These are phyloP conservation scores for Bursaphelenchus okinawaensis DNA, from an alignment of 2,888 invertebrate species.

Conservation along the genomic window DNA sequence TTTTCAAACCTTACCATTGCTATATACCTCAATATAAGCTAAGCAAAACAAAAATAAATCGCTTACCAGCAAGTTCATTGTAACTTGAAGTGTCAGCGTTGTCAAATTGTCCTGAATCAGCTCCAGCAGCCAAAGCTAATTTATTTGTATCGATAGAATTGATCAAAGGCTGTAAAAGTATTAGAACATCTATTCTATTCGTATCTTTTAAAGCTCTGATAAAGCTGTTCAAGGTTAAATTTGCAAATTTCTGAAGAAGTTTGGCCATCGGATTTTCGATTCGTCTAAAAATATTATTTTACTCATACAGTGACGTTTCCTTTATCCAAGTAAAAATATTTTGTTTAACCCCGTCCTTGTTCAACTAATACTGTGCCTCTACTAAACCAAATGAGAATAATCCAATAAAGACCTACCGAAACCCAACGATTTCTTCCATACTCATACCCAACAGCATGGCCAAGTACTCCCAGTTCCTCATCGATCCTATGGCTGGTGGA, in stretches of 20 bases:
- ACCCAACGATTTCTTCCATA: slow-evolving; percentile 8
- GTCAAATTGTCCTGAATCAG: neutral
- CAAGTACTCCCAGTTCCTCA: slow-evolving; percentile 17
- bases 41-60: neutral
- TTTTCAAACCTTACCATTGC: too few species aligned
- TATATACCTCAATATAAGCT: too few species aligned
- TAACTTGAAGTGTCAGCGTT: neutral
- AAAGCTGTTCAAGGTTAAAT: neutral
- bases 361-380: too few species aligned
- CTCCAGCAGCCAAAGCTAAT: neutral
- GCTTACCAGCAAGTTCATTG: neutral
- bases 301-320: too few species aligned
- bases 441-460: slow-evolving; percentile 11
- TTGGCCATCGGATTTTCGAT: neutral
- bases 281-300: neutral
- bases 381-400: too few species aligned
- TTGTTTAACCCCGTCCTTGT: too few species aligned
- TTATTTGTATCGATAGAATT: neutral
- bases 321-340: too few species aligned
- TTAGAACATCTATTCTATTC: slow-evolving; percentile 14
- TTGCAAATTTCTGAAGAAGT: neutral
- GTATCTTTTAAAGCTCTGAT: slow-evolving; percentile 8
- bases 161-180: slow-evolving; percentile 8
- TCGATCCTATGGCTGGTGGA: slow-evolving; percentile 14
- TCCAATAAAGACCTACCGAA: neutral